Base-by-base conservation (phyloP, 2,888 invertebrate genomes). In the Copidosoma aretas region DNA sequence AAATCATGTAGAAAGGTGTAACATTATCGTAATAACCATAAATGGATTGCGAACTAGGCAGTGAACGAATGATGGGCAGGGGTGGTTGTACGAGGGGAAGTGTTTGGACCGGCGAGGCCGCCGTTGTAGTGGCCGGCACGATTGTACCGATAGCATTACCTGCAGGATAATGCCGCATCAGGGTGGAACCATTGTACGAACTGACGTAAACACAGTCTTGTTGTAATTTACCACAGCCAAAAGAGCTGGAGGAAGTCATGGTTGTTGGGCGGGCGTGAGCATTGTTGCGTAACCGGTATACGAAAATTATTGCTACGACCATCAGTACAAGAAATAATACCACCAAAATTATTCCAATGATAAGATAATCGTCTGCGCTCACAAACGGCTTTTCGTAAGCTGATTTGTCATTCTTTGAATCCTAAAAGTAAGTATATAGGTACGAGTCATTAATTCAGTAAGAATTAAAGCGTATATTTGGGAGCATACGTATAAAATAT, bases 281-380 rank as follows among this genome's bases (percentile, higher is more conserved):
- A 22, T 82, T 88, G 89, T 92, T 89, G 71, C 91, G 86, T 78
- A 93, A 83, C 19, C 95, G 88, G 43, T 95, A 92, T 52, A 95
- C 92, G 79, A 95, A 96, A 74, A 94, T 94, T n/a, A 91, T 90
- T 39, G 95, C 91, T 46, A 95, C 92, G 64, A 95, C 87, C 73
- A 95, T 92, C 15, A 93, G 93, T 74, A 96, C 94, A 80, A 96
- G 94, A 1, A 46, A 96, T 94, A 0, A 95, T 95, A 1, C 95
- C 95, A 0, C 95, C 95, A 0, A 8, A 32, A 95, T 95, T 74
- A 96, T 95, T n/a, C 94, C 94, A 70, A 96, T 95, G 62, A 96
- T 95, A n/a, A 96, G 86, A 5, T 94, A 95, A 76, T 95, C 95
- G 77, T 96, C 95, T 77, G 94, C 95, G 56, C 24, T 74, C 71